Percentiles rank a stretch among this genome's conserved stretches.
Conservation (phyloP, 2,888 invertebrate genomes). For the Leucoptera coffeella region DNA sequence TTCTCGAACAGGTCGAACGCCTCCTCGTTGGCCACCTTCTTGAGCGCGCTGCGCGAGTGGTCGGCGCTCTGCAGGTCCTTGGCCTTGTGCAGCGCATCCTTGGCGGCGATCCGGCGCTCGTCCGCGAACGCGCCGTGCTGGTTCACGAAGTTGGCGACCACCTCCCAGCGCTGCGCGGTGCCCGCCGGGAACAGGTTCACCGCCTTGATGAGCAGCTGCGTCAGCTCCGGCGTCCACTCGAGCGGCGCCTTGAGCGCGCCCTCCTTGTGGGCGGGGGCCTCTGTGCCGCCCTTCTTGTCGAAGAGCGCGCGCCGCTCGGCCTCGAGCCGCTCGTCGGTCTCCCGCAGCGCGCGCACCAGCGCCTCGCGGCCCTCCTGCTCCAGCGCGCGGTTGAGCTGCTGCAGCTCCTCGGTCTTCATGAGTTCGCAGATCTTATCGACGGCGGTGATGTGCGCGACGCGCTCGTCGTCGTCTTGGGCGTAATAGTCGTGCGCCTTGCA, state of each 20-base stretch:
- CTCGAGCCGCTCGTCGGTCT: conserved; percentile 71
- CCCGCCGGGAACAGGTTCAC: conserved; percentile 96
- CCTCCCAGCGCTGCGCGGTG: conserved; percentile 89
- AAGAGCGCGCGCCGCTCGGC: conserved; percentile 63
- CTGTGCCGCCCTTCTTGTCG: conserved; percentile 41
- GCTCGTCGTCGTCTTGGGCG: conserved; percentile 61
- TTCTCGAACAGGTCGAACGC: conserved; percentile 90
- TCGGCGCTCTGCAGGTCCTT: conserved; percentile 89
- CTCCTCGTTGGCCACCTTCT: conserved; percentile 84
- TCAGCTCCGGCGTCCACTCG: conserved; percentile 79
- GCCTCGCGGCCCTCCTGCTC: conserved; percentile 58
- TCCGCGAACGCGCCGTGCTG: conserved; percentile 65
- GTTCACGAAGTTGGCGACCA: conserved; percentile 92
- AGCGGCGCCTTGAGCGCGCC: conserved; percentile 38
- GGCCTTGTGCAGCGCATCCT: conserved; percentile 91
- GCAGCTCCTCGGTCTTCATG: conserved; percentile 64
- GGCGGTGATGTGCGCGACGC: conserved; percentile 80
- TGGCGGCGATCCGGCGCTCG: conserved; percentile 67
- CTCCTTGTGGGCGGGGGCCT: conserved; percentile 33
- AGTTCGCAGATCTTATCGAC: conserved; percentile 87
- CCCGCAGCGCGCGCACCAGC: conserved; percentile 62
- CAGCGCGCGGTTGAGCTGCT: conserved; percentile 66
- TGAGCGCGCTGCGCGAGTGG: conserved; percentile 76
- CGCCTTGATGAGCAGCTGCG: conserved; percentile 90
- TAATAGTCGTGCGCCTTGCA: conserved; percentile 82